Conservation (phyloP, 2,113 vertebrate species). For the Otis tarda region DNA sequence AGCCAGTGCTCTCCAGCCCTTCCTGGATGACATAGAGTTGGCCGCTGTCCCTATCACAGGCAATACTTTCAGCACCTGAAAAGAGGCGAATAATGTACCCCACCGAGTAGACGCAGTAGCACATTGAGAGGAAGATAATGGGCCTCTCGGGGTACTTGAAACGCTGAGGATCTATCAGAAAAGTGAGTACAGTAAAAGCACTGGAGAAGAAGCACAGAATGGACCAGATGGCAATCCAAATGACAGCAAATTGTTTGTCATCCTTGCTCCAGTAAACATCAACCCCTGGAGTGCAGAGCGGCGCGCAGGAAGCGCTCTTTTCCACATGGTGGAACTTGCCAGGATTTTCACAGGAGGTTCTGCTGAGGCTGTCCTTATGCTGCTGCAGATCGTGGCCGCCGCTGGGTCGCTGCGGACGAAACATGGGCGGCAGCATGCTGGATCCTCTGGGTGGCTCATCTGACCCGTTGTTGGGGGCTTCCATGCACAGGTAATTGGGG, state of each 20-base stretch:
- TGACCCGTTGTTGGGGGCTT: slow-evolving; percentile 91
- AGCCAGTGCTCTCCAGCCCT: slow-evolving; percentile 95
- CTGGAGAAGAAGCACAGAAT: slow-evolving; percentile 95
- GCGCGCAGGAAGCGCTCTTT: slow-evolving; percentile 92
- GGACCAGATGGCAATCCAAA: slow-evolving; percentile 96
- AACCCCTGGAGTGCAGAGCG: slow-evolving; percentile 88
- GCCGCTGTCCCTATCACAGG: slow-evolving; percentile 92
- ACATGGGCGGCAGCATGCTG: slow-evolving; percentile 88
- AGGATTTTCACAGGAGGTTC: slow-evolving; percentile 83
- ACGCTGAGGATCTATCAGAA: slow-evolving; percentile 91
- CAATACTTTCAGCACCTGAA: slow-evolving; percentile 90
- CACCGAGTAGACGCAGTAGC: slow-evolving; percentile 95
- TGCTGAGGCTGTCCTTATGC: slow-evolving; percentile 77
- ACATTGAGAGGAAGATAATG: slow-evolving; percentile 98
- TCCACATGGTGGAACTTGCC: slow-evolving; percentile 97
- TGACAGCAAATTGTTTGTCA: slow-evolving; percentile 91
- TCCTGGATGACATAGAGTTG: slow-evolving; percentile 97
- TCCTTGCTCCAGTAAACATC: slow-evolving; percentile 96
- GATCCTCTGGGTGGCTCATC: slow-evolving; percentile 86
- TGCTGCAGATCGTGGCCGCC: slow-evolving; percentile 78
- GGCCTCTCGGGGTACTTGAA: slow-evolving; percentile 97
- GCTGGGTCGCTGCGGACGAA: slow-evolving; percentile 82
- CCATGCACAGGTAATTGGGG: slow-evolving; percentile 97
- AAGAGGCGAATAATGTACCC: slow-evolving; percentile 96
- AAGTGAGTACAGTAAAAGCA: slow-evolving; percentile 96